Conservation (phyloP, 2,113 vertebrate genomes). For the Mugil cephalus region DNA sequence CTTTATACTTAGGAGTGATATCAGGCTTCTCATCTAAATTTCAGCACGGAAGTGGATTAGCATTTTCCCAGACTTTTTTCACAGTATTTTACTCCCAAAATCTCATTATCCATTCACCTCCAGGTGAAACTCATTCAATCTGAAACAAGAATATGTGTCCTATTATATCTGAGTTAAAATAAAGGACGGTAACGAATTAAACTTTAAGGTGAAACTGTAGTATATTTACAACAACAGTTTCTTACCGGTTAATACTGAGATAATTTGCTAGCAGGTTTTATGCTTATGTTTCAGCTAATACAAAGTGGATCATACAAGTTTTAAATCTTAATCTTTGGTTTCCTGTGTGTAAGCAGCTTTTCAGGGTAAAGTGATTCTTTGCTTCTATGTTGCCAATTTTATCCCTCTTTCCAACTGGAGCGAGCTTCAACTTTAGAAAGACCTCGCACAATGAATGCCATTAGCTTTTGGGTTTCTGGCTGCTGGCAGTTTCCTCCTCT, state of each 20-base stretch:
- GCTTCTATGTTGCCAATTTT: not conserved
- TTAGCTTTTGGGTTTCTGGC: too few species aligned
- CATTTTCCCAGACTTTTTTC: conserved; percentile 21
- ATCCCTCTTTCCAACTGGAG: too few species aligned
- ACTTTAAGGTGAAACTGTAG: conserved; percentile 22
- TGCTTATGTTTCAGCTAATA: conserved; percentile 10
- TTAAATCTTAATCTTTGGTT: not conserved
- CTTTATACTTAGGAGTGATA: not conserved
- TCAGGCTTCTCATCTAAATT: conserved; percentile 1
- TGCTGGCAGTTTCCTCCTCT: too few species aligned
- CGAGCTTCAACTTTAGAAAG: too few species aligned
- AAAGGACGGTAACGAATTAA: conserved; percentile 31
- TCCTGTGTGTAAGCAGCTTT: conserved; percentile 12
- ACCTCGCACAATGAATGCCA: too few species aligned
- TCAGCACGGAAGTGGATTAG: not conserved
- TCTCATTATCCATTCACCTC: conserved; percentile 7
- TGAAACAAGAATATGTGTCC: conserved; percentile 17
- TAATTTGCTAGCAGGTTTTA: conserved; percentile 1
- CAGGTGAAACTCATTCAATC: conserved; percentile 44
- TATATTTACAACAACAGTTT: conserved; percentile 24
- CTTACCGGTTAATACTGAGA: not conserved
- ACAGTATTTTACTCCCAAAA: not conserved
- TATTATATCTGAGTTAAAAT: conserved; percentile 36
- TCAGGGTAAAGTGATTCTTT: not conserved
- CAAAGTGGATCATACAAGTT: conserved; percentile 6